Evolutionary conservation across 2,113 vertebrate genomes (phyloP).

Genomic region (Callospermophilus lateralis): DNA sequence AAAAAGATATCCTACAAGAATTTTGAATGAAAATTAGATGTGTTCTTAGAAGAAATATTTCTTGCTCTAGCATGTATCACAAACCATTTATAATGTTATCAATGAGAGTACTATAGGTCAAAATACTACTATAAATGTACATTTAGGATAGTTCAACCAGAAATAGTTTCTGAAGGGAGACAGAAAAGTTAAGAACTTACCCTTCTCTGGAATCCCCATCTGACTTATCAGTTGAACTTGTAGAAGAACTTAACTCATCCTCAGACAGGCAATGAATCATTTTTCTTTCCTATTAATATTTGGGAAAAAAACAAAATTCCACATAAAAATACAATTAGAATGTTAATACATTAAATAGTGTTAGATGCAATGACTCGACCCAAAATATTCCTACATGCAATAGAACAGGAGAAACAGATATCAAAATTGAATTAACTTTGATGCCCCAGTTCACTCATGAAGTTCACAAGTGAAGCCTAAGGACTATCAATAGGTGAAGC

Average conservation of each 20-base stretch:
- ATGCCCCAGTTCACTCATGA: background rate
- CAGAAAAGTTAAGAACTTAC: constrained; percentile 85
- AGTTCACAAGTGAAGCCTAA: constrained; percentile 36
- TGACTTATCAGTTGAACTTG: constrained; percentile 96
- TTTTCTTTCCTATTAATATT: constrained; percentile 82
- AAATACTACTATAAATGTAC: background rate
- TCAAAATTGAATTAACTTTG: constrained; percentile 48
- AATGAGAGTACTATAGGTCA: background rate
- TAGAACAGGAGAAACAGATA: constrained; percentile 12
- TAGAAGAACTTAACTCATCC: constrained; percentile 95
- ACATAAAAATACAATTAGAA: constrained; percentile 47
- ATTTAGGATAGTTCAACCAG: constrained; percentile 42
- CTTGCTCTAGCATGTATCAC: background rate
- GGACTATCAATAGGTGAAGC: background rate
- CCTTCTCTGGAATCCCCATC: constrained; percentile 93
- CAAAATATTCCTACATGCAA: background rate
- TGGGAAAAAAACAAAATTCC: constrained; percentile 48
- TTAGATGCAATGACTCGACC: background rate
- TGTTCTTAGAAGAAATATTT: constrained; percentile 34
- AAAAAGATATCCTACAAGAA: constrained; percentile 7
- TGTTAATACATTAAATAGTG: background rate
- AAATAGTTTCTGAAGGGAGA: constrained; percentile 44
- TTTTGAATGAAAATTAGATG: constrained; percentile 41
- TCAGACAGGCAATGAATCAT: constrained; percentile 87
- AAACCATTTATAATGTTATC: constrained; percentile 34